Evolutionary conservation across 2,113 vertebrate species (phyloP).

Genomic region (Neofelis nebulosa): DNA sequence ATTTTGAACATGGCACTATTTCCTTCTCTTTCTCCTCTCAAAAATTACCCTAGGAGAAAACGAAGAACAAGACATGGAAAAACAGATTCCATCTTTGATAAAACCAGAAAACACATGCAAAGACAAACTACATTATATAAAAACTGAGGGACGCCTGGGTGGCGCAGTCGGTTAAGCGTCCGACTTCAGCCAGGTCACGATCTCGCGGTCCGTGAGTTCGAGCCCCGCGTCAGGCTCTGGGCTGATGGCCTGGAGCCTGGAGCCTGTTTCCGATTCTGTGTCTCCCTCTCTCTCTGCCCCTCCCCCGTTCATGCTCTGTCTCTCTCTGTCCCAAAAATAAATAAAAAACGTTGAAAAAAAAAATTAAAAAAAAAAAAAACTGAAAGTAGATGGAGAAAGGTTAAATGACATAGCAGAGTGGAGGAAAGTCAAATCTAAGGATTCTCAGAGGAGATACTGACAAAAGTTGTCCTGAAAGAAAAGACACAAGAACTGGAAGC

Average conservation of each 20-base stretch:
- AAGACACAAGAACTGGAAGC: background rate
- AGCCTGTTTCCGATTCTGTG: too few relatives aligned
- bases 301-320: too few relatives aligned
- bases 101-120: background rate
- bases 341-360: too few relatives aligned
- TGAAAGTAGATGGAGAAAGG: background rate
- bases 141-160: too few relatives aligned
- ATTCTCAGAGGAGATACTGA: background rate
- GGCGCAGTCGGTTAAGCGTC: too few relatives aligned
- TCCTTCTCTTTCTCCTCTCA: background rate
- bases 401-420: background rate
- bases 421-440: background rate
- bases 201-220: too few relatives aligned
- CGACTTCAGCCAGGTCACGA: too few relatives aligned
- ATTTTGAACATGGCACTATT: background rate
- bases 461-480: background rate
- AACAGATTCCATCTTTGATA: background rate
- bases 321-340: too few relatives aligned
- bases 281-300: too few relatives aligned
- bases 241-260: too few relatives aligned
- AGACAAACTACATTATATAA: background rate
- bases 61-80: background rate
- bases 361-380: background rate
- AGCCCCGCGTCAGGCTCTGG: too few relatives aligned
- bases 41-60: slow-evolving; percentile 7